Conservation (phyloP, 2,113 vertebrate species). For the Eulemur rufifrons region DNA sequence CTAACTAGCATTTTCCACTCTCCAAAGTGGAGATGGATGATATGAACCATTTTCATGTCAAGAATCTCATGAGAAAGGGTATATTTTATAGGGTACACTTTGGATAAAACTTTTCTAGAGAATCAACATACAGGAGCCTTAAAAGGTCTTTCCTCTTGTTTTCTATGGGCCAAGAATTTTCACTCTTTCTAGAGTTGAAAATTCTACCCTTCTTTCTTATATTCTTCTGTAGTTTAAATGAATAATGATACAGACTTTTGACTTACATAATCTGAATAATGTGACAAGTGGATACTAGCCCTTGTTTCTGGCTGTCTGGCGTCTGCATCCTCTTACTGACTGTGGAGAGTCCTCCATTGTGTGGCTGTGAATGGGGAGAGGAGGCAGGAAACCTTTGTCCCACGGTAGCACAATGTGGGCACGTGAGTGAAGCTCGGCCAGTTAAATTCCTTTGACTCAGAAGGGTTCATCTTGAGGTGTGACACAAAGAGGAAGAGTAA, state of each 20-base stretch:
- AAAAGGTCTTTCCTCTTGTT: neutral
- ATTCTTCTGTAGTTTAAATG: neutral
- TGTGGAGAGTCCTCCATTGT: neutral
- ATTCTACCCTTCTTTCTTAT: neutral
- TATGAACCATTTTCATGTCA: neutral
- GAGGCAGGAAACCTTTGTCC: neutral
- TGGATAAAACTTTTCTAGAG: neutral
- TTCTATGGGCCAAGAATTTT: neutral
- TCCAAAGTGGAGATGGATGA: neutral
- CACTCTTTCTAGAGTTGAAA: neutral
- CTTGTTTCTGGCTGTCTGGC: neutral
- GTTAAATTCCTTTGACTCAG: rapidly evolving
- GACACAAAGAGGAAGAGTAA: neutral
- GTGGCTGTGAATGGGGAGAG: neutral
- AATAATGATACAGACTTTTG: neutral
- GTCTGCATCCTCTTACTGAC: neutral
- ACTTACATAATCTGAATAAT: neutral
- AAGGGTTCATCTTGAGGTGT: neutral
- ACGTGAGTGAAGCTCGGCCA: neutral
- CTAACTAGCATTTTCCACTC: neutral
- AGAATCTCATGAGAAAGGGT: neutral
- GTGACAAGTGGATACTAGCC: neutral
- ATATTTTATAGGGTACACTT: neutral
- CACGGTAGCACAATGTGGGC: neutral
- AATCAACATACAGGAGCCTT: neutral